Conservation (phyloP, 2,113 vertebrate species). For the Gobius niger region DNA sequence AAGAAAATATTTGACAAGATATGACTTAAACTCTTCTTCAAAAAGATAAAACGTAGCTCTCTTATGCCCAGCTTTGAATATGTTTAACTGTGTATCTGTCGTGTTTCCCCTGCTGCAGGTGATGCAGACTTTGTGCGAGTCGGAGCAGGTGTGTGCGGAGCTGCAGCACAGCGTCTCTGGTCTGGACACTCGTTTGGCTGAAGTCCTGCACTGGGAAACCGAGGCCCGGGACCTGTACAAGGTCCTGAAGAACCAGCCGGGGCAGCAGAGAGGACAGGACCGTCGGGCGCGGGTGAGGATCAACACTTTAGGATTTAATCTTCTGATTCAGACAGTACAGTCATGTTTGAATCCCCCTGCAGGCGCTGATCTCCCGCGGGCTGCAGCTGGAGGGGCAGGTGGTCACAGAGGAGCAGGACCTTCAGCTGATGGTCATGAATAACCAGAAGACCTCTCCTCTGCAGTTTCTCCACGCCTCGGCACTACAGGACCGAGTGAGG, state of each 20-base stretch:
- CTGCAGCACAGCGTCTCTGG: slow-evolving; percentile 71
- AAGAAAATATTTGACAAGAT: too few relatives aligned
- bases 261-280: slow-evolving; percentile 58
- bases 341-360: slow-evolving; percentile 20
- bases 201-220: slow-evolving; percentile 76
- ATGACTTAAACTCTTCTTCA: too few relatives aligned
- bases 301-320: not conserved
- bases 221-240: slow-evolving; percentile 72
- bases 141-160: slow-evolving; percentile 72
- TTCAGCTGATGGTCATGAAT: slow-evolving; percentile 77
- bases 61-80: too few relatives aligned
- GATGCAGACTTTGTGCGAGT: slow-evolving; percentile 68
- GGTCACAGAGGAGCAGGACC: slow-evolving; percentile 81
- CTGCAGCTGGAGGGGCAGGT: slow-evolving; percentile 82
- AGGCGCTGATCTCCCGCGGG: slow-evolving; percentile 84
- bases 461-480: slow-evolving; percentile 70
- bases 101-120: slow-evolving; percentile 46
- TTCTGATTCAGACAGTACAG: not conserved
- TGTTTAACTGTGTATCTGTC: too few relatives aligned
- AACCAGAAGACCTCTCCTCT: slow-evolving; percentile 77
- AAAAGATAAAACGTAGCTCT: too few relatives aligned
- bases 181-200: slow-evolving; percentile 75
- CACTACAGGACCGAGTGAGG: slow-evolving; percentile 80
- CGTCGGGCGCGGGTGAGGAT: slow-evolving; percentile 61
- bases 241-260: slow-evolving; percentile 56